A percentile compares a stretch with the other conserved stretches of the same genome.
Conservation (phyloP, 2,888 invertebrate species). For the Machimus rusticus region DNA sequence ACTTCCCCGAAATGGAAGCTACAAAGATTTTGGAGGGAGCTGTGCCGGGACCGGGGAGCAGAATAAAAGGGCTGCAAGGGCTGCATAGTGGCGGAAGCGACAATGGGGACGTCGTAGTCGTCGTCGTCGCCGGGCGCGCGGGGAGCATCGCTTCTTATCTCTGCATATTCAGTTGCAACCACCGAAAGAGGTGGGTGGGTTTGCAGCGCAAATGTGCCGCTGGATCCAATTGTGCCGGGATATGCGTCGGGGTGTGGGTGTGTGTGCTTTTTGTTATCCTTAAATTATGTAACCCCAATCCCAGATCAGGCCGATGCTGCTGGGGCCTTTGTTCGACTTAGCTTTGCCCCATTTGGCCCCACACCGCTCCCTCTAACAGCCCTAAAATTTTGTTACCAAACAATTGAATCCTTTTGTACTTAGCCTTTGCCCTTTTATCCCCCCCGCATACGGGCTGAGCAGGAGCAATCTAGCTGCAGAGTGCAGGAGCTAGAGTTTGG, state of each 20-base stretch:
- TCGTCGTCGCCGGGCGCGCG: background rate
- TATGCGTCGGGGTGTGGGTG: background rate
- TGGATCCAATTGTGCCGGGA: background rate
- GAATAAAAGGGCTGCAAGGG: background rate
- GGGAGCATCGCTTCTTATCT: constrained; percentile 25
- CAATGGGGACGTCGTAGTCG: background rate
- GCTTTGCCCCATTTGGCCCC: background rate
- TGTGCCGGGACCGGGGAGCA: background rate
- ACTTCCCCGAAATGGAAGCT: background rate
- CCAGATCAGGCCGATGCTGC: background rate
- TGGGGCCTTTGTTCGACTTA: constrained; percentile 6
- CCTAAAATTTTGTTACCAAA: constrained; percentile 36
- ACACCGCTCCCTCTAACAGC: background rate
- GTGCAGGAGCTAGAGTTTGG: background rate
- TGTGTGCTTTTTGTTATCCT: constrained; percentile 35
- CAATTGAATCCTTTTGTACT: constrained; percentile 31
- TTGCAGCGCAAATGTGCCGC: background rate
- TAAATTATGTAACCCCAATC: constrained; percentile 38
- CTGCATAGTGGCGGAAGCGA: background rate
- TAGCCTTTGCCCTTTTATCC: constrained; percentile 25
- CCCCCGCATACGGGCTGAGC: background rate
- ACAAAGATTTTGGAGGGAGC: background rate
- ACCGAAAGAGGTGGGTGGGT: background rate
- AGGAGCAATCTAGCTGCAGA: background rate
- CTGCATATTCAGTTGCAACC: constrained; percentile 33